Conservation (phyloP, 1,140 invertebrate species). For the Periplaneta americana region DNA sequence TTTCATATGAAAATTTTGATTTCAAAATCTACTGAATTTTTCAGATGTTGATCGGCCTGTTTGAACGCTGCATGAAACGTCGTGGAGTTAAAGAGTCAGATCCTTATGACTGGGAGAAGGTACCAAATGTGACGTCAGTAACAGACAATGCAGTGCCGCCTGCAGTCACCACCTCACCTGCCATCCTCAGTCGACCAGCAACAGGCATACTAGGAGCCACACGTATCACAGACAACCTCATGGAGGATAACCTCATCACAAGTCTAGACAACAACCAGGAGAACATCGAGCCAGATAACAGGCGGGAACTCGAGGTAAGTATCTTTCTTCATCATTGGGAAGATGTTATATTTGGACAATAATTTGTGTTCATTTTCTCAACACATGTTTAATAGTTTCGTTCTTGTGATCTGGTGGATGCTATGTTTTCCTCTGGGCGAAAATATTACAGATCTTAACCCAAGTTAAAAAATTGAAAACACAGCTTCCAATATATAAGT, state of each 20-base stretch:
- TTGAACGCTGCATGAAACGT: conserved; percentile 92
- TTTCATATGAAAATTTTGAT: too few relatives aligned
- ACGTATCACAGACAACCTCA: conserved; percentile 44
- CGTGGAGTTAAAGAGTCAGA: conserved; percentile 84
- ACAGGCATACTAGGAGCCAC: conserved; percentile 41
- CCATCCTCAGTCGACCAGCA: conserved; percentile 31
- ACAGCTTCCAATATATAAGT: too few relatives aligned
- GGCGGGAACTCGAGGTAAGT: conserved; percentile 42
- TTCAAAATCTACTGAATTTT: too few relatives aligned
- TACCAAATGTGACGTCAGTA: conserved; percentile 28
- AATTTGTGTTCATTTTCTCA: neutral
- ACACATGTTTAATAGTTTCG: too few relatives aligned
- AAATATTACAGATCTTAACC: too few relatives aligned
- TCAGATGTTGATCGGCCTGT: conserved; percentile 73
- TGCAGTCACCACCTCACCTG: conserved; percentile 33
- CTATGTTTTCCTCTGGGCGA: too few relatives aligned
- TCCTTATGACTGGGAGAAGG: conserved; percentile 95
- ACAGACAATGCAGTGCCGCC: conserved; percentile 39
- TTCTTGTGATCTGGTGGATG: too few relatives aligned
- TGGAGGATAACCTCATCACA: conserved; percentile 40
- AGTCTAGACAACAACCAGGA: conserved; percentile 61
- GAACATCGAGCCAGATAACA: conserved; percentile 64
- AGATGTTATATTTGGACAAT: neutral
- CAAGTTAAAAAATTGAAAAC: too few relatives aligned
- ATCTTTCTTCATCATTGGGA: neutral